These are phyloP conservation scores for Tachystola acroxantha DNA, from an alignment of 2,888 invertebrate genomes.

Conservation along the genomic window DNA sequence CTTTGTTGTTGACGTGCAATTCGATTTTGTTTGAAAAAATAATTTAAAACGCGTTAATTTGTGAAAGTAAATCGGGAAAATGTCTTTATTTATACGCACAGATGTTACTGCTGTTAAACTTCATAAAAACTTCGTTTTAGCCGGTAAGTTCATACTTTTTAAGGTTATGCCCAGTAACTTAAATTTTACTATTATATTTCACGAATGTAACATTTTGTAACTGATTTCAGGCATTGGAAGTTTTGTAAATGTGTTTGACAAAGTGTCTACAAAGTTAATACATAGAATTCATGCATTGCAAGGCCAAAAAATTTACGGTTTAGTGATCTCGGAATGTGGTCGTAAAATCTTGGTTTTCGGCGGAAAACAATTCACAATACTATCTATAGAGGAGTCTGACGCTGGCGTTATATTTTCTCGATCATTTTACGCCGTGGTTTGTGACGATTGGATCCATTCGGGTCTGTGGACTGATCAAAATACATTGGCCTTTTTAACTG, in stretches of 20 bases:
- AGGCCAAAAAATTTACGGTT: slow-evolving; percentile 79
- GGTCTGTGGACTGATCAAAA: slow-evolving; percentile 66
- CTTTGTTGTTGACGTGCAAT: too few relatives aligned
- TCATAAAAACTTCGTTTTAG: slow-evolving; percentile 49
- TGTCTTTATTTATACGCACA: slow-evolving; percentile 39
- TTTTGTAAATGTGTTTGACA: slow-evolving; percentile 46
- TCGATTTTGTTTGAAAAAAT: too few relatives aligned
- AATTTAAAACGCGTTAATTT: too few relatives aligned
- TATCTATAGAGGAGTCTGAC: slow-evolving; percentile 16
- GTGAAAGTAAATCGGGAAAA: slow-evolving; percentile 10
- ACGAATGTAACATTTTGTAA: not conserved
- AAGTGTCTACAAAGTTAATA: slow-evolving; percentile 23
- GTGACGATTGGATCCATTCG: slow-evolving; percentile 83
- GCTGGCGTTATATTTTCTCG: slow-evolving; percentile 19
- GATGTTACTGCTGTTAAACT: slow-evolving; percentile 76
- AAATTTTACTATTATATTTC: not conserved
- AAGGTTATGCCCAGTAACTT: too few relatives aligned
- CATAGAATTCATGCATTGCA: slow-evolving; percentile 37
- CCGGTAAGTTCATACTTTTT: slow-evolving; percentile 52
- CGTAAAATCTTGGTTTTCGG: slow-evolving; percentile 72
- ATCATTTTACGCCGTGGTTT: slow-evolving; percentile 34
- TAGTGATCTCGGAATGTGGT: slow-evolving; percentile 42
- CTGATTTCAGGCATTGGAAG: slow-evolving; percentile 74
- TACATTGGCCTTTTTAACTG: slow-evolving; percentile 77
- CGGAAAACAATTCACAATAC: slow-evolving; percentile 71